These are phyloP conservation scores for Crematogaster levior DNA, from an alignment of 2,888 invertebrate species.

Conservation along the genomic window DNA sequence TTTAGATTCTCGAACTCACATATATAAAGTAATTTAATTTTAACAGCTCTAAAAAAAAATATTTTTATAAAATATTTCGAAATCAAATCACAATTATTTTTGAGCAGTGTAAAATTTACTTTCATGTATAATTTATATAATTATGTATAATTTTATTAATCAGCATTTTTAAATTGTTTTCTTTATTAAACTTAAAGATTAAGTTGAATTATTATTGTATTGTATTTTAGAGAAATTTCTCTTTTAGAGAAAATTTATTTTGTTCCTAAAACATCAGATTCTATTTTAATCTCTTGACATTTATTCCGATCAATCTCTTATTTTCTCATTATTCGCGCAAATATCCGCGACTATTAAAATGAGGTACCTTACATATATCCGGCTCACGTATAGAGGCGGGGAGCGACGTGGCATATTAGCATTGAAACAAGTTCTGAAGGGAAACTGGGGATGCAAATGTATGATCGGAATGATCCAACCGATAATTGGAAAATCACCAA, in stretches of 20 bases:
- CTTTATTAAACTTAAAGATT: background rate
- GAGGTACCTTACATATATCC: background rate
- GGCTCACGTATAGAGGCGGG: slow-evolving; percentile 39
- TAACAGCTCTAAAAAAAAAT: background rate
- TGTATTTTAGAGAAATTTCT: background rate
- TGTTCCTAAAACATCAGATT: background rate
- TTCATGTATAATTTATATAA: too few species aligned
- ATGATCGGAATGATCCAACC: slow-evolving; percentile 70
- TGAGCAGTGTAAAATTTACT: background rate
- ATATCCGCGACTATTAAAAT: slow-evolving; percentile 18
- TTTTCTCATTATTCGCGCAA: slow-evolving; percentile 3
- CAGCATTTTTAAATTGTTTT: background rate
- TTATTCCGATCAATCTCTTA: slow-evolving; percentile 13
- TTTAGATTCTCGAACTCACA: background rate
- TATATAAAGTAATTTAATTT: background rate
- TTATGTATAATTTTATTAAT: background rate
- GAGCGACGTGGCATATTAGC: slow-evolving; percentile 65
- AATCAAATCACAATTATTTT: background rate
- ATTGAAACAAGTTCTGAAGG: slow-evolving; percentile 73
- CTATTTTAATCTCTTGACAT: background rate
- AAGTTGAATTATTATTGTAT: background rate
- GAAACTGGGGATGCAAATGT: slow-evolving; percentile 68
- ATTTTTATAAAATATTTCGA: background rate
- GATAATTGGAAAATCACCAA: slow-evolving; percentile 77
- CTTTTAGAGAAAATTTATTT: background rate